Conservation (phyloP, 2,797 vertebrate species). For the Melanotaenia parkinsoni region DNA sequence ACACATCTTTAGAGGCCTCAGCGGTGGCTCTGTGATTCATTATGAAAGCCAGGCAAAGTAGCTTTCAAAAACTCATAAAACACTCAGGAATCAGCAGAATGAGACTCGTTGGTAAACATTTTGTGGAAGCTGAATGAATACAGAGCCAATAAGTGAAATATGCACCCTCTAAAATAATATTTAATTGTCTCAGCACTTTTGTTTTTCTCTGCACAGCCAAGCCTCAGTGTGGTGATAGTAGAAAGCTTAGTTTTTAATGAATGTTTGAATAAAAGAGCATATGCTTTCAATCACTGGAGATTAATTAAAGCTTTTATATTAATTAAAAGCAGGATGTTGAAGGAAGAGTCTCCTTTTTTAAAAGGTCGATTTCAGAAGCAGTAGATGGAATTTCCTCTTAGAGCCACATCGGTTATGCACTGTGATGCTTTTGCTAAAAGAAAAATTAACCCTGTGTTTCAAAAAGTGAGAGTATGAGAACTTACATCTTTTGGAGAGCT, state of each 20-base stretch:
- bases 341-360: constrained; percentile 1
- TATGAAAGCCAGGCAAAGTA: not conserved
- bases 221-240: not conserved
- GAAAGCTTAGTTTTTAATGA: not conserved
- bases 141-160: constrained; percentile 14
- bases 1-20: constrained; percentile 2
- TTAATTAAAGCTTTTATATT: constrained; percentile 10
- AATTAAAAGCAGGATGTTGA: constrained; percentile 9
- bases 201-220: not conserved
- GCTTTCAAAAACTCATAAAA: constrained; percentile 26
- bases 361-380: constrained; percentile 20
- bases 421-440: constrained; percentile 25
- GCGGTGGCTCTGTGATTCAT: constrained; percentile 14
- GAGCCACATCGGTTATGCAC: constrained; percentile 23
- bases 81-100: constrained; percentile 19
- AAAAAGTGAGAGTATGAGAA: constrained; percentile 10
- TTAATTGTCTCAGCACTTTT: constrained; percentile 13
- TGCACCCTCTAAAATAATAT: constrained; percentile 14
- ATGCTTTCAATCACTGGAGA: constrained; percentile 2
- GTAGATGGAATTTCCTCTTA: not conserved
- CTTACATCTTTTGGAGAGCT: constrained; percentile 88
- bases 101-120: constrained; percentile 22
- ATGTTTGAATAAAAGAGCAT: constrained; percentile 13
- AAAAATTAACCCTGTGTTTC: not conserved
- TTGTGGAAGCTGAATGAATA: constrained; percentile 18